A percentile compares a stretch with the other conserved stretches of the same genome.
Conservation (phyloP, 2,888 invertebrate species). For the Sarcophaga subvicina region DNA sequence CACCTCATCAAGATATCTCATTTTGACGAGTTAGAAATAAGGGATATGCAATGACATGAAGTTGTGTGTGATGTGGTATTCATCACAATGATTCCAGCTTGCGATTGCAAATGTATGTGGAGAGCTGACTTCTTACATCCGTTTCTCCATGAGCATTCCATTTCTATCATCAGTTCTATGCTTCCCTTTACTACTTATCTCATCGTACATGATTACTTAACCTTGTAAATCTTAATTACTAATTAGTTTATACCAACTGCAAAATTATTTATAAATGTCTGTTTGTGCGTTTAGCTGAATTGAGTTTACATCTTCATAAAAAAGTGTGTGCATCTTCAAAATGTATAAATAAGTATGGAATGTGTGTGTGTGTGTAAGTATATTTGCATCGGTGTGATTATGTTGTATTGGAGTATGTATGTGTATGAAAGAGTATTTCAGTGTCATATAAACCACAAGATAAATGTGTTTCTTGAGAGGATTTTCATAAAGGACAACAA, state of each 20-base stretch:
- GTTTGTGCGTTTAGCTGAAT: neutral
- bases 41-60: too few relatives aligned
- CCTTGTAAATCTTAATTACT: neutral
- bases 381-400: neutral
- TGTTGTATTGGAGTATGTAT: neutral
- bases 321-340: neutral
- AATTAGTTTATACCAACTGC: neutral
- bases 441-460: slow-evolving; percentile 58
- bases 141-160: too few relatives aligned
- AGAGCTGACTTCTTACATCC: too few relatives aligned
- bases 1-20: too few relatives aligned
- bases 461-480: slow-evolving; percentile 68
- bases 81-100: too few relatives aligned
- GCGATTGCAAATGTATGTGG: too few relatives aligned
- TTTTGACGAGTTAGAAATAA: too few relatives aligned
- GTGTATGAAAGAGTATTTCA: slow-evolving; percentile 11
- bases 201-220: too few relatives aligned
- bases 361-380: neutral
- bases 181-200: neutral
- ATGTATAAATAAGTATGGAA: too few relatives aligned
- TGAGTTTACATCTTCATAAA: neutral
- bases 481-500: slow-evolving; percentile 67
- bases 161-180: neutral
- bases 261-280: neutral
- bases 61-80: too few relatives aligned